Evolutionary conservation across 2,888 invertebrate genomes (phyloP), one percentile per base, ranked within the genome.

Genomic region (Cephus spinipes): DNA sequence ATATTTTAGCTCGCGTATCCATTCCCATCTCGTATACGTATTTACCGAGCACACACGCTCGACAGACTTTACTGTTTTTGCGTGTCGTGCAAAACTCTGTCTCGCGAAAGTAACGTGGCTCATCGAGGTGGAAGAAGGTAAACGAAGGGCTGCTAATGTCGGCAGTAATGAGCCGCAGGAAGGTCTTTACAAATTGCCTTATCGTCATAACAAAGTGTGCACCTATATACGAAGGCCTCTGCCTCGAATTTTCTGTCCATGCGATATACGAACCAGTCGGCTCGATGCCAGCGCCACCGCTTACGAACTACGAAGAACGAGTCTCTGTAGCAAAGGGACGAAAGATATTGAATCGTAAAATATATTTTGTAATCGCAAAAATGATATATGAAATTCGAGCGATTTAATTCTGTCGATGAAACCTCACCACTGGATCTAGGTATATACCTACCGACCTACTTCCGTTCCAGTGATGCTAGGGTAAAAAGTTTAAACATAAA

Each of bases 401-500:
- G 9, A 55, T 34, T 35, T 35, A 35, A 71, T 23, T n/a, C 31
- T 4, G 30, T 3, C 71, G 31, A 32, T 31, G 30, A 71, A 71
- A 71, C 71, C 30, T 30, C 15, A 33, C 30, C 30, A 30, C 4
- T 11, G 23, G 1, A 33, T n/a, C 71, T 31, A 35, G 11, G 35
- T 35, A 11, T 30, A 33, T 33, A 33, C 11, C 23, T 34, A 33
- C 12, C 71, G 33, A 30, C 71, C 34, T 71, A 33, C 12, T 34
- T 71, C 34, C 23, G 71, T 15, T 23, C 30, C 11, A 71, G 55
- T 23, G 71, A 71, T 30, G 30, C 34, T 34, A 30, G 31, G 71
- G 71, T 30, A 32, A 71, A 71, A 71, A 71, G 71, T 71, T 71
- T 71, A 31, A 33, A 71, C 71, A 71, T 34, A 71, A 71, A 71